phyloP scores from a whole-genome alignment of 2,888 invertebrate species.

The Melanotus villosus region DNA sequence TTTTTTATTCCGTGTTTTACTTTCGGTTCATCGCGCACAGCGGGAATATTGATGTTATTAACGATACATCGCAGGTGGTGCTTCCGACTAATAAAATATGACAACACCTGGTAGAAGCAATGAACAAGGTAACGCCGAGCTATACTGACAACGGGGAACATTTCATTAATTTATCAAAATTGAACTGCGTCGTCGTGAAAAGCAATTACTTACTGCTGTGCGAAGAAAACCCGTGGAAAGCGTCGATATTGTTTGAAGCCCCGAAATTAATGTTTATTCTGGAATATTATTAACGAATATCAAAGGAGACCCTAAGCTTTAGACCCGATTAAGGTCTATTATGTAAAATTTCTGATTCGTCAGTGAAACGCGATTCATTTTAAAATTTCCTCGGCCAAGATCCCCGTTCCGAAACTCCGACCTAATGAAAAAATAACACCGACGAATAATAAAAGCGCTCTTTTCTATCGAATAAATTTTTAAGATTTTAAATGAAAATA shows the following conservation, averaged over 20 bases:
- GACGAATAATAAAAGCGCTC: conserved; percentile 12
- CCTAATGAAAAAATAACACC: conserved; percentile 36
- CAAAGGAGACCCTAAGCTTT: neutral
- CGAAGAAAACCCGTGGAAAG: conserved; percentile 31
- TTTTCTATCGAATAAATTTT: too few species aligned
- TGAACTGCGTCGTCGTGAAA: conserved; percentile 36
- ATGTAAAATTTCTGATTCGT: conserved; percentile 1
- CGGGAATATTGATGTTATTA: conserved; percentile 40
- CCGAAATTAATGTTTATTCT: conserved; percentile 34
- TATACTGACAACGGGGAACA: conserved; percentile 43
- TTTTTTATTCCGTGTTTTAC: conserved; percentile 31
- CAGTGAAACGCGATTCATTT: too few species aligned
- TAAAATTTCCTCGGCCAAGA: too few species aligned
- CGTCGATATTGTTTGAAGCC: conserved; percentile 37
- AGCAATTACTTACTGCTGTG: conserved; percentile 40
- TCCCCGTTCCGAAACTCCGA: neutral
- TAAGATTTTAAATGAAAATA: too few species aligned
- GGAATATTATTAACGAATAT: conserved; percentile 23
- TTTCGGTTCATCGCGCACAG: conserved; percentile 17
- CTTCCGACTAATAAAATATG: conserved; percentile 50
- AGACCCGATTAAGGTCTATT: conserved; percentile 1
- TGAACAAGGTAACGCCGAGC: conserved; percentile 43
- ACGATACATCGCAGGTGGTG: conserved; percentile 48
- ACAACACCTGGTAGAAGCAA: conserved; percentile 50
- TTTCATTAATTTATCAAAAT: conserved; percentile 49